phyloP scores from a whole-genome alignment of 2,113 vertebrate genomes.

The Illadopsis cleaveri region DNA sequence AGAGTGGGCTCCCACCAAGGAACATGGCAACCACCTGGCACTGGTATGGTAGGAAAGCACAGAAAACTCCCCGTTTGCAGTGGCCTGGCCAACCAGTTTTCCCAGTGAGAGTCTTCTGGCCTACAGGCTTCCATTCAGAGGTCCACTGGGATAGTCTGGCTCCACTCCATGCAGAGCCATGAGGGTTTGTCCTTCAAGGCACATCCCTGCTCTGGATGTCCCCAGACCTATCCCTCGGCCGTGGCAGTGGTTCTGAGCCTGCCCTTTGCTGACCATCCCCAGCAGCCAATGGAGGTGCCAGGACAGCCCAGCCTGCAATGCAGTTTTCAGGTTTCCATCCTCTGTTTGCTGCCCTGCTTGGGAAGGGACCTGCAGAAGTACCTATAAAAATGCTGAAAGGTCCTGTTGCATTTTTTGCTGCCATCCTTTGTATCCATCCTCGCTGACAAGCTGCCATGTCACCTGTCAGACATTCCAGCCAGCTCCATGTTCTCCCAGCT shows the following conservation, averaged over 20 bases:
- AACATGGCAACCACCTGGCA: no score
- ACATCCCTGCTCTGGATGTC: neutral
- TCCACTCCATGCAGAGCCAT: neutral
- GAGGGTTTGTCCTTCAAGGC: neutral
- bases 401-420: neutral
- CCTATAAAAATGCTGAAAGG: neutral
- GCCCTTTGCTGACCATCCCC: neutral
- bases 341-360: neutral
- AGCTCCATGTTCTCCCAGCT: neutral
- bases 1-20: rapidly evolving
- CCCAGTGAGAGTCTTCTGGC: neutral
- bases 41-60: neutral
- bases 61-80: neutral
- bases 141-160: neutral
- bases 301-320: neutral
- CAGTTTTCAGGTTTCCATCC: neutral
- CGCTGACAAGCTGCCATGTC: neutral
- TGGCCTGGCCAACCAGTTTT: neutral
- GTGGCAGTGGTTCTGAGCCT: neutral
- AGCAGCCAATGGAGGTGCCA: neutral
- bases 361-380: conserved; percentile 1
- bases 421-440: neutral
- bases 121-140: neutral
- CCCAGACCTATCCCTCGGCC: rapidly evolving
- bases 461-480: neutral